Evolutionary conservation across 1,140 invertebrate species (phyloP).

Genomic region (Atta colombica): DNA sequence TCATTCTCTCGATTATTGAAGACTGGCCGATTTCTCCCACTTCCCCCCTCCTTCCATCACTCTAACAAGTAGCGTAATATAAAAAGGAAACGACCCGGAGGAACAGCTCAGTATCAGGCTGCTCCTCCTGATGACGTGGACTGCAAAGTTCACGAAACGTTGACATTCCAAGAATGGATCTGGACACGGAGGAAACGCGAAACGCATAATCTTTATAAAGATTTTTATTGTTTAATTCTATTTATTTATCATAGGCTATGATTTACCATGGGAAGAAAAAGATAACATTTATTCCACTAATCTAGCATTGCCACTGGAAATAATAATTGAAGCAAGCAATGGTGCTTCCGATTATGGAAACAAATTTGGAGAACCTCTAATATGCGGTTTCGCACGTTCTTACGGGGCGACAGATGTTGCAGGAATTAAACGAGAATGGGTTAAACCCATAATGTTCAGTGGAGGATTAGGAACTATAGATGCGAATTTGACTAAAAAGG

Average conservation of each 20-base stretch:
- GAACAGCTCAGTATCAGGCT: no score
- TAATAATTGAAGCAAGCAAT: constrained; percentile 98
- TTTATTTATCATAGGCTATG: constrained; percentile 88
- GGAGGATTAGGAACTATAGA: constrained; percentile 97
- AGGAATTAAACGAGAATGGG: constrained; percentile 94
- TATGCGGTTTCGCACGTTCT: constrained; percentile 96
- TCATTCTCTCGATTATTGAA: no score
- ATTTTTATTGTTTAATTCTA: not conserved
- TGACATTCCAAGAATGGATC: not conserved
- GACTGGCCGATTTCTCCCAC: no score
- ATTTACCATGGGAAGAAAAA: constrained; percentile 95
- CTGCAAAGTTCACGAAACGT: no score
- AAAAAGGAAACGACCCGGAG: no score
- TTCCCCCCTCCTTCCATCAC: no score
- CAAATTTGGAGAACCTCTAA: constrained; percentile 99
- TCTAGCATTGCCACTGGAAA: constrained; percentile 95
- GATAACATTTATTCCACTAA: constrained; percentile 93
- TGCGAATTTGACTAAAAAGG: constrained; percentile 92
- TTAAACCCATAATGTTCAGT: constrained; percentile 99
- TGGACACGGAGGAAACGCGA: no score
- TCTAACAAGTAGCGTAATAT: no score
- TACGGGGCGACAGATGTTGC: constrained; percentile 92
- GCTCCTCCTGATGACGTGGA: no score
- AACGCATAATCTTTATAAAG: no score
- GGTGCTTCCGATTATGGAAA: constrained; percentile 99